A percentile compares a stretch with the other conserved stretches of the same genome.
Conservation (phyloP, 2,113 vertebrate genomes). For the Tylochromis polylepis region DNA sequence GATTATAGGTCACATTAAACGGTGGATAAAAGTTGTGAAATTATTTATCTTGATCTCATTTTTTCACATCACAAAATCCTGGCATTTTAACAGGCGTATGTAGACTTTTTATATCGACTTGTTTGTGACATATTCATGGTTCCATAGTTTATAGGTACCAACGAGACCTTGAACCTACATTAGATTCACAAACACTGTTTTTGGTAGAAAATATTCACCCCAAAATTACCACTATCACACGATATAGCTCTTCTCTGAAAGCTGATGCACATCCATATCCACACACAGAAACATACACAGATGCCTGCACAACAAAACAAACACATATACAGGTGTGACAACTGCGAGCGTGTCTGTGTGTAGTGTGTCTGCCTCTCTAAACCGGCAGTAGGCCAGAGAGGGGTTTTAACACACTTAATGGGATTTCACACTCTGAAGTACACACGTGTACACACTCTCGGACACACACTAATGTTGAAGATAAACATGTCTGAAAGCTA, state of each 20-base stretch:
- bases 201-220: neutral
- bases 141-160: neutral
- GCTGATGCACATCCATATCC: neutral
- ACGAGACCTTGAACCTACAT: neutral
- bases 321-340: conserved; percentile 29
- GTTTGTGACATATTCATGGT: neutral
- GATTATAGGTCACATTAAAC: neutral
- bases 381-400: conserved; percentile 57
- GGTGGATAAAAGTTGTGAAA: neutral
- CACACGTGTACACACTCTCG: conserved; percentile 33
- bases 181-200: neutral
- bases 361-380: neutral
- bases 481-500: conserved; percentile 66
- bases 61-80: too few species aligned
- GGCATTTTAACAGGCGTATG: too few species aligned
- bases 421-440: conserved; percentile 60
- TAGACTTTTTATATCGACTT: neutral
- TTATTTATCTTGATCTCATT: too few species aligned
- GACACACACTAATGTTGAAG: conserved; percentile 57
- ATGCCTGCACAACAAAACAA: neutral
- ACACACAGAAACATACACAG: neutral
- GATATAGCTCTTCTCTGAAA: neutral
- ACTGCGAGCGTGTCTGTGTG: neutral
- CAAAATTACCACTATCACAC: conserved; percentile 23
- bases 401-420: conserved; percentile 61